These are phyloP conservation scores for Columba livia DNA, from an alignment of 2,113 vertebrate species.

Conservation along the genomic window DNA sequence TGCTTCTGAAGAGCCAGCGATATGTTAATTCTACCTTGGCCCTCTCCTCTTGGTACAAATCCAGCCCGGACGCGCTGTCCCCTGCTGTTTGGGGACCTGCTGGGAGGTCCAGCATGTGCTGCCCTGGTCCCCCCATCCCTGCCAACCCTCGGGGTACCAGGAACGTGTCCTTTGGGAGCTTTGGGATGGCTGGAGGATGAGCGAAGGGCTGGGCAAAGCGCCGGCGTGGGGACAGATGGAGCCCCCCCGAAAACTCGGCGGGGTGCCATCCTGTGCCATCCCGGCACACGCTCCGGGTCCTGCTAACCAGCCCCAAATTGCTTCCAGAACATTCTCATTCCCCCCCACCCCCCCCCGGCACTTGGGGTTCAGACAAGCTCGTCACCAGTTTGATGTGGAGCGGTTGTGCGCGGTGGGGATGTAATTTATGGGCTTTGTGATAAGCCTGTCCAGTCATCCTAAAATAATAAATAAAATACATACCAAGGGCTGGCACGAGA, in stretches of 20 bases:
- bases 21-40: conserved; percentile 61
- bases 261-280: background rate
- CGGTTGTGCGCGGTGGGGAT: background rate
- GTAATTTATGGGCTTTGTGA: conserved; percentile 29
- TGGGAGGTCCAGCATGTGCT: too few species aligned
- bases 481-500: background rate
- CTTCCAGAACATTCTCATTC: background rate
- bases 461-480: conserved; percentile 48
- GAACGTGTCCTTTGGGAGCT: background rate
- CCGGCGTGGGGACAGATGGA: conserved; percentile 28
- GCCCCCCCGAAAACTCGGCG: background rate
- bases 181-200: background rate
- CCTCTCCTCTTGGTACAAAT: background rate
- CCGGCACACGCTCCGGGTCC: accelerated
- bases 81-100: too few species aligned
- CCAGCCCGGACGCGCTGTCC: background rate
- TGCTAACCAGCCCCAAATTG: accelerated
- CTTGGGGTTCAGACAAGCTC: background rate
- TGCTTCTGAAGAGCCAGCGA: conserved; percentile 60
- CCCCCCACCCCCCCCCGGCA: accelerated
- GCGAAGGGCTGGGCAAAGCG: background rate
- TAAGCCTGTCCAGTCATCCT: conserved; percentile 38
- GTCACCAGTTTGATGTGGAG: background rate
- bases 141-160: too few species aligned
- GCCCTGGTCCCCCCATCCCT: too few species aligned